phyloP scores from a whole-genome alignment of 2,888 invertebrate species.

The Eilema griseolum region DNA sequence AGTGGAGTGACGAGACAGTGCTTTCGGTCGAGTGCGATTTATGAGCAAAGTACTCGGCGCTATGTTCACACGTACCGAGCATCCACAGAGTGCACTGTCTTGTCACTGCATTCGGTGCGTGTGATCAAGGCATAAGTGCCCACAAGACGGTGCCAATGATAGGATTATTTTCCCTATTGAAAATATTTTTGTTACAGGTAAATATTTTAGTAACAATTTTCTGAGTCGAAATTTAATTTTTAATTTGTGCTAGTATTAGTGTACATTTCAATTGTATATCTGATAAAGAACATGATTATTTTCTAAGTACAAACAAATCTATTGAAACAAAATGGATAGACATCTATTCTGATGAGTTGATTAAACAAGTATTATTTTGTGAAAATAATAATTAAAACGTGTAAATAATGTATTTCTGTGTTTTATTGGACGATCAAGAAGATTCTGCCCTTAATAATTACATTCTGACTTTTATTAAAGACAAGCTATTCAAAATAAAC shows the following conservation, averaged over 20 bases:
- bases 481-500: no score
- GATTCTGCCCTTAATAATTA: neutral
- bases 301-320: conserved; percentile 65
- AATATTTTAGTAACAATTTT: neutral
- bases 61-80: no score
- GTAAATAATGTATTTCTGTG: conserved; percentile 60
- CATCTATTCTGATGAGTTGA: conserved; percentile 64
- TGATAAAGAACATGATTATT: conserved; percentile 42
- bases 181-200: neutral
- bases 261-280: neutral
- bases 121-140: no score
- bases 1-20: no score
- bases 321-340: conserved; percentile 48
- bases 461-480: no score
- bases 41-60: no score
- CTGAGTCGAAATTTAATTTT: neutral
- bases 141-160: neutral
- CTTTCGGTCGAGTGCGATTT: no score
- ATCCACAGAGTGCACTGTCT: no score
- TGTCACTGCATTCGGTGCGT: no score
- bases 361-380: conserved; percentile 81
- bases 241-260: neutral
- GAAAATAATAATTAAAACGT: conserved; percentile 68
- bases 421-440: conserved; percentile 31
- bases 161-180: neutral